Conservation (phyloP, 2,113 vertebrate genomes). For the Cyphomyrus discorhynchus region DNA sequence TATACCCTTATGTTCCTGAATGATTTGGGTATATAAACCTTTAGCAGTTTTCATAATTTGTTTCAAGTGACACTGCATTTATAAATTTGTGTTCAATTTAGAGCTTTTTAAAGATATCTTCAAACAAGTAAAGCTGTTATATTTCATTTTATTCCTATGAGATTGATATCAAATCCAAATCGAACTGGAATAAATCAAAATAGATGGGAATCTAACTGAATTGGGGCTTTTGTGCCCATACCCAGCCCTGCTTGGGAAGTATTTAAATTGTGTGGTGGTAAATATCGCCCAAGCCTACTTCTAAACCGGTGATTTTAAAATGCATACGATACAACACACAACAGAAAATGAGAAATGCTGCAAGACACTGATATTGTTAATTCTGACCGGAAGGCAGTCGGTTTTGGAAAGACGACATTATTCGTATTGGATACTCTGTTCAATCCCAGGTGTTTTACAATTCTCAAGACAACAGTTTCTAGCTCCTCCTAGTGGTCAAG, state of each 20-base stretch:
- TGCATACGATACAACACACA: background rate
- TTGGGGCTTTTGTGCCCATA: background rate
- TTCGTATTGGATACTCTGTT: background rate
- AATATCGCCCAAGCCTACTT: background rate
- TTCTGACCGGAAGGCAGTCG: background rate
- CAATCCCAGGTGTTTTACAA: background rate
- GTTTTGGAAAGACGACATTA: background rate
- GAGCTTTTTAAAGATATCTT: background rate
- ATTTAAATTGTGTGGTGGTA: no score
- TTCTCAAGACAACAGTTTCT: no score
- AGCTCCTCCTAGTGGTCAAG: background rate
- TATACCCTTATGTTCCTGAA: background rate
- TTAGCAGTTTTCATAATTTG: background rate
- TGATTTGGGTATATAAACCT: background rate
- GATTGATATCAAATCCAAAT: background rate
- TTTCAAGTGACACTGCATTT: background rate
- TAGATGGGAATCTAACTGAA: background rate
- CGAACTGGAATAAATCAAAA: background rate
- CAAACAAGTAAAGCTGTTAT: background rate
- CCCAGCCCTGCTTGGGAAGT: background rate
- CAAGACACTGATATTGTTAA: background rate
- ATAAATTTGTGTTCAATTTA: background rate
- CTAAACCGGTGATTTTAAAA: background rate
- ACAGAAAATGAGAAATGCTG: background rate
- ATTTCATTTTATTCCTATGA: background rate